phyloP scores from a whole-genome alignment of 2,888 invertebrate genomes.

The Nomada hirtipes region DNA sequence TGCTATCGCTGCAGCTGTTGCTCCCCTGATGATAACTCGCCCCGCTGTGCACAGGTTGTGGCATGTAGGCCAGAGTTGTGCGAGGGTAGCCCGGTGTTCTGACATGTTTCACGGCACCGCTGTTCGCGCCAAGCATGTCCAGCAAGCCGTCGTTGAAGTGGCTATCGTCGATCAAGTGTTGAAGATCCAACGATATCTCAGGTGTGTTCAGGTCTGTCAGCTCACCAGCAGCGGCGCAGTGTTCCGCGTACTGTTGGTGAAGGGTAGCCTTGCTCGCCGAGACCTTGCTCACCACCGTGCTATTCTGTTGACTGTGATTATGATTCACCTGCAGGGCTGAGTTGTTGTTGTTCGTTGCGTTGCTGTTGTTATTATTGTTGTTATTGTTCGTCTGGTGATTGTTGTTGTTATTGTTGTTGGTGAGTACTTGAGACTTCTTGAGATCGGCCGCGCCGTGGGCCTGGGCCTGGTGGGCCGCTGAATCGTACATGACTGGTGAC shows the following conservation, averaged over 20 bases:
- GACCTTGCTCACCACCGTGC: slow-evolving; percentile 83
- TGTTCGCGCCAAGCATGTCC: slow-evolving; percentile 89
- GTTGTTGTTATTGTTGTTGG: slow-evolving; percentile 81
- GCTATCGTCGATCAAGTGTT: slow-evolving; percentile 95
- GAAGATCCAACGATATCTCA: slow-evolving; percentile 96
- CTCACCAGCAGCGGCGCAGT: slow-evolving; percentile 87
- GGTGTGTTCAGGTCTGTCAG: slow-evolving; percentile 95
- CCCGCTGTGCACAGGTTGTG: slow-evolving; percentile 95
- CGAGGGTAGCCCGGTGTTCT: slow-evolving; percentile 85
- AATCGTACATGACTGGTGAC: slow-evolving; percentile 95
- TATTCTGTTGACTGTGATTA: slow-evolving; percentile 86
- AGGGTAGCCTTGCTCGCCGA: slow-evolving; percentile 87
- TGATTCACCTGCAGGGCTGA: slow-evolving; percentile 85
- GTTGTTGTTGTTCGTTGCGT: slow-evolving; percentile 84
- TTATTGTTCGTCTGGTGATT: slow-evolving; percentile 61
- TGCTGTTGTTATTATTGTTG: slow-evolving; percentile 81
- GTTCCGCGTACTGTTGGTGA: slow-evolving; percentile 90
- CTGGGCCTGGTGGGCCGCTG: slow-evolving; percentile 85
- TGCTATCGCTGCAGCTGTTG: slow-evolving; percentile 86
- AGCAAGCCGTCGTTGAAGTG: slow-evolving; percentile 95
- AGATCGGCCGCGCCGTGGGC: slow-evolving; percentile 86
- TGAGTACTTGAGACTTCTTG: slow-evolving; percentile 86
- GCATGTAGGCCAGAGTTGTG: slow-evolving; percentile 94
- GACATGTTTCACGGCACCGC: slow-evolving; percentile 83
- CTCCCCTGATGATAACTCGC: slow-evolving; percentile 87